Conservation (phyloP, 2,888 invertebrate species). For the Trachelus tabidus region DNA sequence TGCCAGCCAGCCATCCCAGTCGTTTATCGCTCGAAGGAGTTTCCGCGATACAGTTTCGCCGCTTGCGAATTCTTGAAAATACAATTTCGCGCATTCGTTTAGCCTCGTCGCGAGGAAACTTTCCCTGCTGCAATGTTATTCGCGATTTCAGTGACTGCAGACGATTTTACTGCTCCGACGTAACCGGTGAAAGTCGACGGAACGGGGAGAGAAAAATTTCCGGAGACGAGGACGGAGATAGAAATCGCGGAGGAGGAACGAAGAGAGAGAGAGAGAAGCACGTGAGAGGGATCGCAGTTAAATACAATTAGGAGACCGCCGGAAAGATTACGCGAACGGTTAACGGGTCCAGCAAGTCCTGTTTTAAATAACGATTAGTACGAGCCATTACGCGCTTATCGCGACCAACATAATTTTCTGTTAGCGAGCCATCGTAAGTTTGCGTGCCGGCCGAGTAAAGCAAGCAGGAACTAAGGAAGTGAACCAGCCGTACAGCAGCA, state of each 20-base stretch:
- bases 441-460: slow-evolving; percentile 33
- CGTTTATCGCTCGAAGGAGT: slow-evolving; percentile 18
- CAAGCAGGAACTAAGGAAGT: background rate
- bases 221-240: background rate
- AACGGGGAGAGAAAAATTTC: background rate
- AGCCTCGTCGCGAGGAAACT: slow-evolving; percentile 11
- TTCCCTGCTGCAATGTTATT: background rate
- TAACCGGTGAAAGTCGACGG: background rate
- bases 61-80: slow-evolving; percentile 34
- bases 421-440: slow-evolving; percentile 52
- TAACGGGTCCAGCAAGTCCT: slow-evolving; percentile 8
- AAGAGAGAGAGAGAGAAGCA: background rate
- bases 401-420: slow-evolving; percentile 51
- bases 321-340: slow-evolving; percentile 1
- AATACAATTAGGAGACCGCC: background rate
- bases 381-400: slow-evolving; percentile 54
- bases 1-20: background rate
- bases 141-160: background rate
- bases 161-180: background rate
- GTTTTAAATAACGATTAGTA: slow-evolving; percentile 57
- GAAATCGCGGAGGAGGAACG: background rate
- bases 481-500: background rate
- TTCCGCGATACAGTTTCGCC: slow-evolving; percentile 33
- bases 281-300: background rate
- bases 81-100: slow-evolving; percentile 43